phyloP scores from a whole-genome alignment of 2,797 vertebrate genomes.

The Naso thynnoides region DNA sequence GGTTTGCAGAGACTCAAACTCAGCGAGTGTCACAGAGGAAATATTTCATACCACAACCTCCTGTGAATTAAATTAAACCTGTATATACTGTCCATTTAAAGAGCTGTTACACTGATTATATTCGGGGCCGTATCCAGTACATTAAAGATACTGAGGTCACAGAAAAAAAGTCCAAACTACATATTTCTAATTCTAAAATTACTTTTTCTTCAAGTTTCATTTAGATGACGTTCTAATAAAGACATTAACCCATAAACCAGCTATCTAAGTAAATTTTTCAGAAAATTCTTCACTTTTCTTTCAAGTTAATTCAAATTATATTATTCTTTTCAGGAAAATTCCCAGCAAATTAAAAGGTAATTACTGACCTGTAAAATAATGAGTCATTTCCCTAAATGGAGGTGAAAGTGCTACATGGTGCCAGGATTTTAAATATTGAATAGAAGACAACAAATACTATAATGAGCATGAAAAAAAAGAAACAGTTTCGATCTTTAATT shows the following conservation, averaged over 20 bases:
- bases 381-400: slow-evolving; percentile 12
- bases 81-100: background rate
- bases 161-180: background rate
- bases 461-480: background rate
- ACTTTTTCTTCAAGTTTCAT: slow-evolving; percentile 5
- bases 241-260: slow-evolving; percentile 1
- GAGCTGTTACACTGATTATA: background rate
- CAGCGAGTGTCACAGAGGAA: slow-evolving; percentile 6
- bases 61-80: slow-evolving; percentile 24
- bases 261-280: background rate
- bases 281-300: background rate
- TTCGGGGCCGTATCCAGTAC: background rate
- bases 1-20: slow-evolving; percentile 29
- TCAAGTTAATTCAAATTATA: background rate
- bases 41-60: slow-evolving; percentile 12
- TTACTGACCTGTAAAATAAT: slow-evolving; percentile 5
- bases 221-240: background rate
- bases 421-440: slow-evolving; percentile 23
- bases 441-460: background rate
- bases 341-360: slow-evolving; percentile 14
- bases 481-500: slow-evolving; percentile 8
- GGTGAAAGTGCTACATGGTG: slow-evolving; percentile 16
- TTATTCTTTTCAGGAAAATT: slow-evolving; percentile 11
- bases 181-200: background rate
- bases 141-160: background rate